phyloP scores from a whole-genome alignment of 1,140 invertebrate genomes.

The Ceratosolen solmsi region DNA sequence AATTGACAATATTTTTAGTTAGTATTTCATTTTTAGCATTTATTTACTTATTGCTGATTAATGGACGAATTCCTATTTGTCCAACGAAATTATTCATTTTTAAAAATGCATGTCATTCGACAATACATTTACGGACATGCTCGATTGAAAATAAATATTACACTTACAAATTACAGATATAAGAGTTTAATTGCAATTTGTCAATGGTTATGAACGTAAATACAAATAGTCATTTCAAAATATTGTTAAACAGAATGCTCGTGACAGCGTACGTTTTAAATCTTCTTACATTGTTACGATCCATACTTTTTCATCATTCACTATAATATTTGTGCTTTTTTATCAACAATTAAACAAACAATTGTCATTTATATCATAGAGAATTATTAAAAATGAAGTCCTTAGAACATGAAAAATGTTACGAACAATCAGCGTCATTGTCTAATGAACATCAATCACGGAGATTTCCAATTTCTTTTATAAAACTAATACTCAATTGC shows the following conservation, averaged over 20 bases:
- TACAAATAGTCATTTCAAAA: no score
- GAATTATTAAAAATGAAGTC: neutral
- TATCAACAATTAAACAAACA: neutral
- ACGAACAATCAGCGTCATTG: neutral
- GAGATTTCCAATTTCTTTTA: slow-evolving; percentile 29
- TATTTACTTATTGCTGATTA: neutral
- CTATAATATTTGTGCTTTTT: neutral
- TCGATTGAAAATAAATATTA: no score
- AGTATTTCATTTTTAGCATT: neutral
- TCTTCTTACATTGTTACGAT: neutral
- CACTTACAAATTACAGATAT: no score
- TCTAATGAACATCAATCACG: slow-evolving; percentile 23
- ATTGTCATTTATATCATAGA: neutral
- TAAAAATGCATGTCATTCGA: no score
- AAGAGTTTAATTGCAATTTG: no score
- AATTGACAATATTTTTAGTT: neutral
- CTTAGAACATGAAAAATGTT: neutral
- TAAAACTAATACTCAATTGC: slow-evolving; percentile 37
- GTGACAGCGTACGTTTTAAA: neutral
- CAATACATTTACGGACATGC: no score
- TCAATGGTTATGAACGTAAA: no score
- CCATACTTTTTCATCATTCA: neutral
- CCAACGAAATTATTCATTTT: no score
- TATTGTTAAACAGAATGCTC: neutral
- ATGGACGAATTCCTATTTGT: no score